A percentile compares a stretch with the other conserved stretches of the same genome.
Evolutionary conservation across 2,888 invertebrate genomes (phyloP).

Genomic region (Euplagia quadripunctaria): DNA sequence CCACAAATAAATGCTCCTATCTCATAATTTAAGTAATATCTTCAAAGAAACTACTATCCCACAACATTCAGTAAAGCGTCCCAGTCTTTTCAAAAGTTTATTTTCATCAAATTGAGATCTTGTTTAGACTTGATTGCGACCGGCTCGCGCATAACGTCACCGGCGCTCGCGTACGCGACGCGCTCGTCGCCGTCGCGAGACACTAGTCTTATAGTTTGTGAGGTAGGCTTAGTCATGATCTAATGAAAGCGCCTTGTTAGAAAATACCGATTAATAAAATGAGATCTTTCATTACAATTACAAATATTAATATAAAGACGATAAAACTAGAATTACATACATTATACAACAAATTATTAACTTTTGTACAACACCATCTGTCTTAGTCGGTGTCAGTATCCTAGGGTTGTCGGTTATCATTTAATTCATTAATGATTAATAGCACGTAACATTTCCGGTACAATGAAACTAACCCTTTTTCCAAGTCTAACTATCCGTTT

Average conservation of each 20-base stretch:
- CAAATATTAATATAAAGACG: slow-evolving; percentile 86
- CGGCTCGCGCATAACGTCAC: slow-evolving; percentile 61
- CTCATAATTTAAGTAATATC: slow-evolving; percentile 86
- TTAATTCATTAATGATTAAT: slow-evolving; percentile 69
- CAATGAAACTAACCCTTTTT: slow-evolving; percentile 77
- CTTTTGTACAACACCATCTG: slow-evolving; percentile 79
- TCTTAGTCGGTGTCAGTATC: slow-evolving; percentile 68
- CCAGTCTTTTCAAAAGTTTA: slow-evolving; percentile 87
- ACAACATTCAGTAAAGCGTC: slow-evolving; percentile 88
- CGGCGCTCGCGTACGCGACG: slow-evolving; percentile 23
- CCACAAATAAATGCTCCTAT: slow-evolving; percentile 84
- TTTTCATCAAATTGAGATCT: slow-evolving; percentile 88
- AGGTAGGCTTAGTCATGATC: slow-evolving; percentile 88
- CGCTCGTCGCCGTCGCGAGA: slow-evolving; percentile 58
- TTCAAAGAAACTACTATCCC: slow-evolving; percentile 86
- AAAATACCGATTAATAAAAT: slow-evolving; percentile 88
- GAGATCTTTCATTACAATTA: slow-evolving; percentile 88
- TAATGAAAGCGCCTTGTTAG: slow-evolving; percentile 88
- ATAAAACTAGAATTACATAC: slow-evolving; percentile 86
- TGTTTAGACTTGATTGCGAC: slow-evolving; percentile 84
- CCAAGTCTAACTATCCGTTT: slow-evolving; percentile 55
- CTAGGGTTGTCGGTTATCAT: slow-evolving; percentile 69
- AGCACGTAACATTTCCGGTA: slow-evolving; percentile 79
- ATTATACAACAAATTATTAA: slow-evolving; percentile 86
- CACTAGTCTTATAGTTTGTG: slow-evolving; percentile 83